Conservation (phyloP, 1,140 invertebrate species). For the Latrodectus geometricus region DNA sequence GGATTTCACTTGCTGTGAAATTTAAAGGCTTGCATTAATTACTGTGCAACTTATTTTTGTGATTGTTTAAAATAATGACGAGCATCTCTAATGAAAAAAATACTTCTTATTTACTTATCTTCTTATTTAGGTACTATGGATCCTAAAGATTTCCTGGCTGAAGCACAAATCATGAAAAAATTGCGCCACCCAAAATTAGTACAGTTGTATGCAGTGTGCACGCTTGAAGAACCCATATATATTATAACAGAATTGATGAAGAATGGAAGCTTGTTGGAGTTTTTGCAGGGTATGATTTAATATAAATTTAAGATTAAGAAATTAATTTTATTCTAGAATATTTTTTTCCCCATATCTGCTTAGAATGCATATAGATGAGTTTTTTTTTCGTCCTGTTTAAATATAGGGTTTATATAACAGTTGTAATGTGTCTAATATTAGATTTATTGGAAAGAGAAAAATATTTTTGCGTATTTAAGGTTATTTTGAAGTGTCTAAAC, state of each 20-base stretch:
- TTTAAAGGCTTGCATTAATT: too few relatives aligned
- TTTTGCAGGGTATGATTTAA: constrained; percentile 72
- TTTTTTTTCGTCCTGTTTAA: too few relatives aligned
- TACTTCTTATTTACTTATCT: too few relatives aligned
- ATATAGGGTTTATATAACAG: too few relatives aligned
- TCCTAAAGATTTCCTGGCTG: constrained; percentile 96
- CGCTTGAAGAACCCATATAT: constrained; percentile 96
- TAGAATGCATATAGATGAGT: not conserved
- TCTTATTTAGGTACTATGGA: constrained; percentile 87
- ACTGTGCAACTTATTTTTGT: too few relatives aligned
- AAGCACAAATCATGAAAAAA: constrained; percentile 99
- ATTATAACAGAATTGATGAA: constrained; percentile 99
- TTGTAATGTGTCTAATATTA: too few relatives aligned
- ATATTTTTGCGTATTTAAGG: too few relatives aligned
- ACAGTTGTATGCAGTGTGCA: constrained; percentile 97
- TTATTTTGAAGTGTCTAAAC: too few relatives aligned
- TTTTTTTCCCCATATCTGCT: not conserved
- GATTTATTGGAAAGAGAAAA: too few relatives aligned
- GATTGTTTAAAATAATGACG: too few relatives aligned
- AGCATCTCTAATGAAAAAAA: too few relatives aligned
- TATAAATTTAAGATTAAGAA: not conserved
- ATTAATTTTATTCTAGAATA: not conserved
- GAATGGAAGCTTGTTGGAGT: constrained; percentile 93
- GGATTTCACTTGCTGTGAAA: too few relatives aligned
- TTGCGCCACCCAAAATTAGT: constrained; percentile 94